Conservation (phyloP, 2,113 vertebrate species). For the Phalacrocorax pelagicus region DNA sequence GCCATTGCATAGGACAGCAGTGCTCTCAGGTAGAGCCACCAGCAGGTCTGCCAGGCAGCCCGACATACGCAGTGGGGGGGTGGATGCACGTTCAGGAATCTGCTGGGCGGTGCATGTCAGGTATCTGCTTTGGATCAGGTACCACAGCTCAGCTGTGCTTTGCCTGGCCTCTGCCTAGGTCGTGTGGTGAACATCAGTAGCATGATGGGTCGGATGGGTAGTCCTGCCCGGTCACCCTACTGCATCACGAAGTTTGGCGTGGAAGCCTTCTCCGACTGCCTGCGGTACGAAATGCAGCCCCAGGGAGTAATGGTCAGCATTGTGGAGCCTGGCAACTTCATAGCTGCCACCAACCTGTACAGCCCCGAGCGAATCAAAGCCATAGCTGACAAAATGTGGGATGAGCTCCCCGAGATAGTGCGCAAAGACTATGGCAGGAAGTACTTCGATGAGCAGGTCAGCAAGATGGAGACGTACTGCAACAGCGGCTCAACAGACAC, state of each 20-base stretch:
- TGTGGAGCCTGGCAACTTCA: slow-evolving; percentile 83
- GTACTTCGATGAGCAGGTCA: slow-evolving; percentile 79
- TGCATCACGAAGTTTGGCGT: slow-evolving; percentile 83
- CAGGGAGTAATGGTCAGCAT: slow-evolving; percentile 80
- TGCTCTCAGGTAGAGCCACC: neutral
- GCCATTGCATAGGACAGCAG: neutral
- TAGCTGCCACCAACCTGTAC: slow-evolving; percentile 78
- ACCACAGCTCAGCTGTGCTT: neutral
- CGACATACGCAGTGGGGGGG: fast-evolving
- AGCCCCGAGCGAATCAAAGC: slow-evolving; percentile 75
- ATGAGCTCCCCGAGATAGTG: slow-evolving; percentile 73
- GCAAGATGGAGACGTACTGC: slow-evolving; percentile 77
- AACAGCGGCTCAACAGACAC: slow-evolving; percentile 73
- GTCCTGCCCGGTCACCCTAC: slow-evolving; percentile 73
- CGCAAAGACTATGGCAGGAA: slow-evolving; percentile 76
- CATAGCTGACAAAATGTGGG: slow-evolving; percentile 80
- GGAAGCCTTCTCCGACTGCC: slow-evolving; percentile 82
- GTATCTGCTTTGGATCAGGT: neutral
- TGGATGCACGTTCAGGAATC: fast-evolving
- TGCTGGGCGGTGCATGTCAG: neutral
- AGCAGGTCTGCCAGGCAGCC: neutral
- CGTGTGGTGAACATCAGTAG: slow-evolving; percentile 81
- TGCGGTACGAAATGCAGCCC: slow-evolving; percentile 79
- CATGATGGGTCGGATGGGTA: slow-evolving; percentile 81
- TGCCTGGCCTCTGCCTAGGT: slow-evolving; percentile 28